A percentile compares a stretch with the other conserved stretches of the same genome.
Conservation (phyloP, 2,797 vertebrate genomes). For the Erpetoichthys calabaricus region DNA sequence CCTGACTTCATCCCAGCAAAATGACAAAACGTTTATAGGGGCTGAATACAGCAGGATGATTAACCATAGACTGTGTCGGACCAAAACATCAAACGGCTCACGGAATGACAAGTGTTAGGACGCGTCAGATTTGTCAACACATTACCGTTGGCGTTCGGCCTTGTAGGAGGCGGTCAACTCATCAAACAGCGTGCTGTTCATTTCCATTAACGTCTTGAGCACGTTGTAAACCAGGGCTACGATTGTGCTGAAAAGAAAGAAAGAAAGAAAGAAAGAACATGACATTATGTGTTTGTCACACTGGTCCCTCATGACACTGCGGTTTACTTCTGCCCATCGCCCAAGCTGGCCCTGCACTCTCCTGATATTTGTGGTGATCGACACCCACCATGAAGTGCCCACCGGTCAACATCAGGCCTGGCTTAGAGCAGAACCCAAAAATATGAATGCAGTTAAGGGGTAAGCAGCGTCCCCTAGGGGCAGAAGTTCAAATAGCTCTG, state of each 20-base stretch:
- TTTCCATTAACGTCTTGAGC: slow-evolving; percentile 93
- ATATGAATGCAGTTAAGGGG: no score
- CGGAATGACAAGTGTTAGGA: not conserved
- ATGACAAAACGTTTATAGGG: no score
- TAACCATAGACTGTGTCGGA: not conserved
- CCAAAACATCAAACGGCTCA: not conserved
- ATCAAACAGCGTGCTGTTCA: slow-evolving; percentile 90
- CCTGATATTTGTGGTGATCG: no score
- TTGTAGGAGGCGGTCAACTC: slow-evolving; percentile 90
- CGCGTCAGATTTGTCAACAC: slow-evolving; percentile 4
- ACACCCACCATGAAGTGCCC: no score
- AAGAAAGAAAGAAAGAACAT: not conserved
- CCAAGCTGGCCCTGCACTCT: no score
- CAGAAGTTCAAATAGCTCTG: no score
- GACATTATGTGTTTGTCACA: not conserved
- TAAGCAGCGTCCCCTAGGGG: no score
- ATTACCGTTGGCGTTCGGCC: slow-evolving; percentile 78
- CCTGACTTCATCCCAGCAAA: no score
- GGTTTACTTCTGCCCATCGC: not conserved
- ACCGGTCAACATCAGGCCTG: no score
- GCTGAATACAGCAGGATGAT: no score
- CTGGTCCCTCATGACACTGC: no score
- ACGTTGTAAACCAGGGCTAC: slow-evolving; percentile 92
- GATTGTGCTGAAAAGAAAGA: slow-evolving; percentile 63
- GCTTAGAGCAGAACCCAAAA: no score